phyloP scores from a whole-genome alignment of 2,797 vertebrate genomes.

The Hapalemur alaotrensis region DNA sequence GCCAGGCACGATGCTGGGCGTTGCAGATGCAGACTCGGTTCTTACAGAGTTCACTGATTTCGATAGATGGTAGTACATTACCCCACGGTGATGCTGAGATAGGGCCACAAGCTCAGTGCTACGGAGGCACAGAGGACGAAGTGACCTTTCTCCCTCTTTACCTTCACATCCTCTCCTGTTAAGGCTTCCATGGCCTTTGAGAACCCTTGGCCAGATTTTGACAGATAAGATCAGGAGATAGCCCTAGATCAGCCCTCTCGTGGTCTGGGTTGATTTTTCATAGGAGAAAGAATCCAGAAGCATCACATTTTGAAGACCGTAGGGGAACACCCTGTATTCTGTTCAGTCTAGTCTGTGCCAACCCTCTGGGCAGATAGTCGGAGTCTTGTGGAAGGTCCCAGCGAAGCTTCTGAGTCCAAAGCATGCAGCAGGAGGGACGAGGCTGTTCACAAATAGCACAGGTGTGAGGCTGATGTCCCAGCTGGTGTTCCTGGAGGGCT shows the following conservation, averaged over 20 bases:
- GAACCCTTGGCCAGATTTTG: not conserved
- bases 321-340: not conserved
- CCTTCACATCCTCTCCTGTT: not conserved
- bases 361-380: not conserved
- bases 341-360: not conserved
- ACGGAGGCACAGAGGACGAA: not conserved
- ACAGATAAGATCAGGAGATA: not conserved
- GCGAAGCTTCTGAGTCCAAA: not conserved
- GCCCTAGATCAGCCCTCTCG: not conserved
- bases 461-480: not conserved
- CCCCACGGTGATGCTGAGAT: not conserved
- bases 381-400: not conserved
- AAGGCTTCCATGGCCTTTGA: not conserved
- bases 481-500: conserved; percentile 1
- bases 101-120: not conserved
- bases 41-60: not conserved
- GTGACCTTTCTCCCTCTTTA: not conserved
- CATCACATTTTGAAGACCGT: not conserved
- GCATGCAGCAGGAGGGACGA: not conserved
- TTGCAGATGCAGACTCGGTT: not conserved
- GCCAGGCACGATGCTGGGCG: not conserved
- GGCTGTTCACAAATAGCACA: not conserved
- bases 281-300: not conserved
- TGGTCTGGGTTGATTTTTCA: not conserved
- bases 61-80: not conserved